Percentiles rank a stretch among this genome's conserved stretches.
Conservation (phyloP, 2,888 invertebrate species). For the Sylvicola cinctus region DNA sequence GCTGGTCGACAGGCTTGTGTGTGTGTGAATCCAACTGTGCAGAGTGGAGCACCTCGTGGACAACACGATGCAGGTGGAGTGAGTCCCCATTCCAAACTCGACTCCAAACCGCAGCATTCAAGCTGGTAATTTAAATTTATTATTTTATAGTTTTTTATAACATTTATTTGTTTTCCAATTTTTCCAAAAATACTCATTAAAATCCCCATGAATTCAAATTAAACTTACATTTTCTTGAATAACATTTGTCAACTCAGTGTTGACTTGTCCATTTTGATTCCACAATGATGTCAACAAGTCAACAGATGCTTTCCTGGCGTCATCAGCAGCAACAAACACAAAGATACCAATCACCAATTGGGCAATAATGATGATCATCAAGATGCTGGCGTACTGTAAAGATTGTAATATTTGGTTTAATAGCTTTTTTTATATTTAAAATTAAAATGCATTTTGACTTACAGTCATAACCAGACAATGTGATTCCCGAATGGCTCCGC, state of each 20-base stretch:
- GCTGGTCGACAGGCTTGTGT: slow-evolving; percentile 27
- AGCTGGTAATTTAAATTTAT: slow-evolving; percentile 11
- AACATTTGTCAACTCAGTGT: slow-evolving; percentile 24
- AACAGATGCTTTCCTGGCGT: slow-evolving; percentile 29
- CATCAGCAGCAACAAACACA: slow-evolving; percentile 40
- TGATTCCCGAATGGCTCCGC: slow-evolving; percentile 73
- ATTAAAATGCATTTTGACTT: slow-evolving; percentile 19
- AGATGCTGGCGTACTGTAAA: slow-evolving; percentile 48
- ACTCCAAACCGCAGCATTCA: slow-evolving; percentile 18
- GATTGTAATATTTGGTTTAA: slow-evolving; percentile 5
- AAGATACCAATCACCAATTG: slow-evolving; percentile 50
- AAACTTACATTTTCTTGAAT: slow-evolving; percentile 5
- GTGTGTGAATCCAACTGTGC: slow-evolving; percentile 22
- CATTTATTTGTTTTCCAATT: no score
- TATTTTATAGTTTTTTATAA: no score
- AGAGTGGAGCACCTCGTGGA: slow-evolving; percentile 16
- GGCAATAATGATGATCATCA: slow-evolving; percentile 47
- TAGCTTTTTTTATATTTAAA: slow-evolving; percentile 1
- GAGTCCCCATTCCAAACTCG: slow-evolving; percentile 13
- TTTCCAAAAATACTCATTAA: no score
- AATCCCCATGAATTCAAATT: no score
- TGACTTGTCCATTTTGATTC: slow-evolving; percentile 28
- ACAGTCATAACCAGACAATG: slow-evolving; percentile 75
- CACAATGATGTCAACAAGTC: slow-evolving; percentile 28
- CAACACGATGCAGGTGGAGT: slow-evolving; percentile 25